These are phyloP conservation scores for Cataglyphis altisquamis DNA, from an alignment of 2,888 invertebrate genomes.

Conservation along the genomic window DNA sequence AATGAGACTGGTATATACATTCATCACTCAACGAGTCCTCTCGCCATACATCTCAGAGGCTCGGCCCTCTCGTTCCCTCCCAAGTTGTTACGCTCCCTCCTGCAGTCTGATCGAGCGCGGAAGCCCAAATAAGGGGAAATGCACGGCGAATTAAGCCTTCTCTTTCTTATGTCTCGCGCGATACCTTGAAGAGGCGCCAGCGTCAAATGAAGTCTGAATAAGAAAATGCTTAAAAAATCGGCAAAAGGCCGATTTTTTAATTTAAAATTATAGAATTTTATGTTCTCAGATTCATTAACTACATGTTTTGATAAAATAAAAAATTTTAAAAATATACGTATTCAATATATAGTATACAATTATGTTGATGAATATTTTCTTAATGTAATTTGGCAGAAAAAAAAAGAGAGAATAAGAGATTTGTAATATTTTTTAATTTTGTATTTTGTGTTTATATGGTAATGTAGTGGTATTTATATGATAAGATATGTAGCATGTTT, in stretches of 20 bases:
- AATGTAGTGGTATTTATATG: background rate
- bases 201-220: slow-evolving; percentile 20
- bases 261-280: background rate
- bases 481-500: background rate
- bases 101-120: slow-evolving; percentile 73
- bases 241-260: background rate
- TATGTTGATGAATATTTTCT: background rate
- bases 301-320: background rate
- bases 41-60: slow-evolving; percentile 70
- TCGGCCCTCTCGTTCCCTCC: slow-evolving; percentile 72
- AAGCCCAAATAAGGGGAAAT: slow-evolving; percentile 83
- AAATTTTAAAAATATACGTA: no score
- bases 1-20: slow-evolving; percentile 75
- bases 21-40: slow-evolving; percentile 75
- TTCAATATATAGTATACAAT: background rate
- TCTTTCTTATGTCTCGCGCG: slow-evolving; percentile 53
- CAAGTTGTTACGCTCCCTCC: slow-evolving; percentile 62
- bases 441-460: background rate
- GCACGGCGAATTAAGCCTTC: slow-evolving; percentile 80
- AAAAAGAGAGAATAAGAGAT: background rate
- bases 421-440: slow-evolving; percentile 11
- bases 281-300: background rate
- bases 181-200: slow-evolving; percentile 56
- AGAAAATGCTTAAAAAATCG: background rate
- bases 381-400: slow-evolving; percentile 17